Conservation (phyloP, 92 coral and sea anemone species). For the Heliopora coerulea region DNA sequence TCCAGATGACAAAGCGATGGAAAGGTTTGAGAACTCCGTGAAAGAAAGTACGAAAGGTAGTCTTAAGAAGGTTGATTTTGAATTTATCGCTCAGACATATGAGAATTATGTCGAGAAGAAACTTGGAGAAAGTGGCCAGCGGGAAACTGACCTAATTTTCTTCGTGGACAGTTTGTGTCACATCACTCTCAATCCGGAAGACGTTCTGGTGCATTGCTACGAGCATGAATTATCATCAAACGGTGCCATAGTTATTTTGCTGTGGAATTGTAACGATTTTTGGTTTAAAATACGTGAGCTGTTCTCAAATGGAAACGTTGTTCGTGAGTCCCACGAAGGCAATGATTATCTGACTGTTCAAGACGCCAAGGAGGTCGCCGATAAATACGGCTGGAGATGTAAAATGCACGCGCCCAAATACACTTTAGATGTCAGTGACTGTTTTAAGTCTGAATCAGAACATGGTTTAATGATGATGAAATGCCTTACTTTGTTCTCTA, state of each 20-base stretch:
- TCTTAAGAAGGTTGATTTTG: conserved; percentile 5
- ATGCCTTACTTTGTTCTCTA: conserved; percentile 39
- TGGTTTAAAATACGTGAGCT: conserved; percentile 35
- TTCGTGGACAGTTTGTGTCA: conserved; percentile 35
- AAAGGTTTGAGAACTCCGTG: conserved; percentile 12
- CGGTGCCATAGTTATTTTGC: conserved; percentile 15
- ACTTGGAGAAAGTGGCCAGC: background rate
- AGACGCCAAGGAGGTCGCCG: conserved; percentile 21
- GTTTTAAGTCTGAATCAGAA: conserved; percentile 32
- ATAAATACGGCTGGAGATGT: conserved; percentile 22
- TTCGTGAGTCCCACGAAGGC: background rate
- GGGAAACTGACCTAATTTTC: conserved; percentile 14
- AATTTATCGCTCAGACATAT: conserved; percentile 13
- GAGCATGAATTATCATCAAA: conserved; percentile 4
- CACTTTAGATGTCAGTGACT: conserved; percentile 32
- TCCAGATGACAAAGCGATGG: conserved; percentile 7
- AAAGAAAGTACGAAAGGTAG: background rate
- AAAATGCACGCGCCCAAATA: conserved; percentile 17
- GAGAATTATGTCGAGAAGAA: conserved; percentile 14
- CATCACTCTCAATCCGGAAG: background rate
- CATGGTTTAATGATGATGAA: conserved; percentile 24
- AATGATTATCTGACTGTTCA: conserved; percentile 36
- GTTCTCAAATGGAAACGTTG: background rate
- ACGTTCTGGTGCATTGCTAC: conserved; percentile 30
- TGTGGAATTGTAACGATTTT: conserved; percentile 28